Base-by-base conservation (phyloP, 2,797 vertebrate species). In the Pelobates cultripes region DNA sequence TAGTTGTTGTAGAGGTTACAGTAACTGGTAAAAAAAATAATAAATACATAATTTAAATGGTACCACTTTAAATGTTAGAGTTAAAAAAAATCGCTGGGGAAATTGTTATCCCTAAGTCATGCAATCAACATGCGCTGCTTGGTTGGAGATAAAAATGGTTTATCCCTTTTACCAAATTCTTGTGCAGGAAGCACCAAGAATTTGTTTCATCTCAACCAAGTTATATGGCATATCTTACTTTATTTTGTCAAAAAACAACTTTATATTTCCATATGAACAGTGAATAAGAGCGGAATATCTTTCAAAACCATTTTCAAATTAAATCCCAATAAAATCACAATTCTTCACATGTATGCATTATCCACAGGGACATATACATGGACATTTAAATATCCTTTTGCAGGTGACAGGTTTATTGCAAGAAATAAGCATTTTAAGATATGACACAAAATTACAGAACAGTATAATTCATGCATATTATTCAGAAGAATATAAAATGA, bases 11-110 rank as follows among this genome's bases (percentile, higher is more conserved):
- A 91, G 92, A 90, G 88, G 92, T 95, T 95, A 96, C 92, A 92
- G 87, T 90, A 90, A 94, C 94, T 96, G 95, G 91, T 91, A 93
- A 94, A 87, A 94, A 93, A 94, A 90, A 94, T 84, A 91, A 93
- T 89, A 93, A 89, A 92, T 40, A 92, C 85, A 88, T 91, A 94
- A 91, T 87, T 92, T 92, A 88, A 86, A 91, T 90, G 85, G 88
- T 89, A 91, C 42, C 17, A 73, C 13, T 79, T 3, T 69, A 73
- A 51, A 51, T 15, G 43, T 71, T 45, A 61, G 15, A 83, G 55
- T 60, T 83, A 68, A 78, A 82, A 78, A 82, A 28, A 6, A 2
- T 51, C 3, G 10, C 10, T 51, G 5, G 47, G 5, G 47, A 28
- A 40, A 40, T 9, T 43, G 55, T 57, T 63, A 61, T 64, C 43